These are phyloP conservation scores for Pristionchus pacificus DNA, from an alignment of 1,140 invertebrate species.

Conservation along the genomic window DNA sequence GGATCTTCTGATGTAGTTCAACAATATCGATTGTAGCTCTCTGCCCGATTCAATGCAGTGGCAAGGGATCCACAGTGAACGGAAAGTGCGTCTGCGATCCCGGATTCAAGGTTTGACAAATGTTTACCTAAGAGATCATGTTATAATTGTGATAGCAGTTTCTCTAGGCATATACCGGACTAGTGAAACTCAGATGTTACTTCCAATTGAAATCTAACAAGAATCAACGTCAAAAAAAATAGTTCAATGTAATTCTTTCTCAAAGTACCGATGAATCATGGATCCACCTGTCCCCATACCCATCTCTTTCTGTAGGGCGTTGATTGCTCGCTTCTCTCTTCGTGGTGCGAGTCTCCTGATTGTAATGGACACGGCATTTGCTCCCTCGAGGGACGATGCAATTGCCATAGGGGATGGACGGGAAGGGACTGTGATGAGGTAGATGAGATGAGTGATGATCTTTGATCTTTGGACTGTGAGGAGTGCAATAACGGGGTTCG, in stretches of 20 bases:
- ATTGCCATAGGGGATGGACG: conserved; percentile 76
- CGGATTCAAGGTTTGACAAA: conserved; percentile 77
- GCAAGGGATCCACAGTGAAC: conserved; percentile 88
- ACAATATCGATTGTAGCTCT: conserved; percentile 67
- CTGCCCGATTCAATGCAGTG: conserved; percentile 90
- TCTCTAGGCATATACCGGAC: too few species aligned
- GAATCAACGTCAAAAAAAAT: background rate
- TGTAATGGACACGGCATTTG: conserved; percentile 86
- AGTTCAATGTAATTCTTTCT: background rate
- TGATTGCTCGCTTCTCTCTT: conserved; percentile 81
- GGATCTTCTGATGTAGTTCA: conserved; percentile 34
- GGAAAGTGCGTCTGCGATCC: conserved; percentile 95
- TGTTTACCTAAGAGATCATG: too few species aligned
- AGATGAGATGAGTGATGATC: too few species aligned
- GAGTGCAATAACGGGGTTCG: background rate
- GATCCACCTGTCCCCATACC: background rate
- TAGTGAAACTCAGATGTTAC: too few species aligned
- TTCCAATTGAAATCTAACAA: too few species aligned
- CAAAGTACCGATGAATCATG: background rate
- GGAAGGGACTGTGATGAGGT: conserved; percentile 35
- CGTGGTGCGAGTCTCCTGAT: conserved; percentile 76
- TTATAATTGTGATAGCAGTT: too few species aligned
- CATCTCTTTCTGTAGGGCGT: conserved; percentile 32
- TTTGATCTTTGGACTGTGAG: too few species aligned
- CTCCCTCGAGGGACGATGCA: conserved; percentile 86